Conservation (phyloP, 2,797 vertebrate species). For the Pseudomugil gertrudae region DNA sequence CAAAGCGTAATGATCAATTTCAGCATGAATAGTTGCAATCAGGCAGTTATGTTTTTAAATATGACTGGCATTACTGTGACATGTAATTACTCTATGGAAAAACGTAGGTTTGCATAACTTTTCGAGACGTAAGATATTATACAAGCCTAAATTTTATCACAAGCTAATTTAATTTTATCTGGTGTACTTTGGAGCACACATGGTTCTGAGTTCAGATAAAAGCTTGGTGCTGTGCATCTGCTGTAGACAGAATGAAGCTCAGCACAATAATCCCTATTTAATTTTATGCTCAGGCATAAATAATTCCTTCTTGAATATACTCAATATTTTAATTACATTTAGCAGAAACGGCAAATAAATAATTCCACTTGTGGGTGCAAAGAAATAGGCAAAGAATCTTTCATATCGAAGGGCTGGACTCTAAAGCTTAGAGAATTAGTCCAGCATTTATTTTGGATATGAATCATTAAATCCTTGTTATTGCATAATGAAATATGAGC, state of each 20-base stretch:
- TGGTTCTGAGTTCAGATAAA: not conserved
- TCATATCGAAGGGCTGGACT: not conserved
- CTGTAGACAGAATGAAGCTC: not conserved
- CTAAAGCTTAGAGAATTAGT: not conserved
- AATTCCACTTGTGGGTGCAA: not conserved
- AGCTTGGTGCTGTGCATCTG: not conserved
- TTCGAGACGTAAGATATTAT: not conserved
- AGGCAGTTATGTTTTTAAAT: not conserved
- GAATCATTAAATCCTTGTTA: not conserved
- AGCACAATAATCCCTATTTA: not conserved
- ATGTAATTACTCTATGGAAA: not conserved
- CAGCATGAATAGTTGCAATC: not conserved
- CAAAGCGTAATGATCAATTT: not conserved
- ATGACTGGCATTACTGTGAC: not conserved
- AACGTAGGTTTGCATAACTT: not conserved
- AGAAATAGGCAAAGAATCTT: not conserved
- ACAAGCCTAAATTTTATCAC: not conserved
- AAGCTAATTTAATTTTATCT: not conserved
- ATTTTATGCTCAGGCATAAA: slow-evolving; percentile 34
- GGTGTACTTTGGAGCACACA: not conserved
- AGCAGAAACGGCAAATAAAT: not conserved
- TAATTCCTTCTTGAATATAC: slow-evolving; percentile 5
- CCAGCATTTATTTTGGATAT: not conserved
- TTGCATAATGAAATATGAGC: not conserved
- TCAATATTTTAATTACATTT: slow-evolving; percentile 8